phyloP scores from a whole-genome alignment of 2,113 vertebrate species.

The Strix aluco region DNA sequence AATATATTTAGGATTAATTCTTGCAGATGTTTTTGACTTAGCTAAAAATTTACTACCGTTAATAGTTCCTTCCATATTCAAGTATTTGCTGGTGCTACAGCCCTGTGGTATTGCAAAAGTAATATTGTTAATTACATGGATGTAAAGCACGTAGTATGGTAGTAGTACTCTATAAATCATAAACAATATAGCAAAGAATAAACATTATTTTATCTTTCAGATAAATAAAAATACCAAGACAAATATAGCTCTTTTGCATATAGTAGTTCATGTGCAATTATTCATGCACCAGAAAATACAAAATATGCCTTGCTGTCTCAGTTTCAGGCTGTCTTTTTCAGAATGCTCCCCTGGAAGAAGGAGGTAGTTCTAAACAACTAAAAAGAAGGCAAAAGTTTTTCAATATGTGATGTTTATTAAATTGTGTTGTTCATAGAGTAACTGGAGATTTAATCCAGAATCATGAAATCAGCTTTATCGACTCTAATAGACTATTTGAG shows the following conservation, averaged over 20 bases:
- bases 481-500: background rate
- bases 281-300: background rate
- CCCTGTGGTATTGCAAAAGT: background rate
- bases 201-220: background rate
- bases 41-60: background rate
- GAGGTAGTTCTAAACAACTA: background rate
- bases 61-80: background rate
- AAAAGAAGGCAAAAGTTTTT: background rate
- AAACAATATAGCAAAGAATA: background rate
- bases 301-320: background rate
- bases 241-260: background rate
- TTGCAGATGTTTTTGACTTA: background rate
- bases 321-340: background rate
- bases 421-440: background rate
- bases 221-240: background rate
- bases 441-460: background rate
- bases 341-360: background rate
- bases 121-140: background rate
- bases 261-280: background rate
- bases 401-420: background rate
- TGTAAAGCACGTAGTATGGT: background rate
- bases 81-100: background rate
- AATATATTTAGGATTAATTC: background rate
- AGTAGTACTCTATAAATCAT: background rate
- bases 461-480: background rate